Conservation (phyloP, 2,113 vertebrate genomes). For the Piaya cayana region DNA sequence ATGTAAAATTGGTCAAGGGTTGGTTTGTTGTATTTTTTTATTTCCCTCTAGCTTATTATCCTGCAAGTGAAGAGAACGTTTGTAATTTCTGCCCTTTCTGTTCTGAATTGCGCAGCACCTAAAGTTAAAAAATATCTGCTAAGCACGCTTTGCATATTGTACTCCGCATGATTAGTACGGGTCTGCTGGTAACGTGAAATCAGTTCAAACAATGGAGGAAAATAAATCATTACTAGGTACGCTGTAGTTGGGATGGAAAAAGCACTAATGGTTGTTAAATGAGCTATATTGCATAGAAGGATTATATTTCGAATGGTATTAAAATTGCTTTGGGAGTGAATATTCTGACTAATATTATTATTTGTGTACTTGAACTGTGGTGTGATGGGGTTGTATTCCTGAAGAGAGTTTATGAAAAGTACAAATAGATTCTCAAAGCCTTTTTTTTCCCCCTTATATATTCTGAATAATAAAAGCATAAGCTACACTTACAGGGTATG, state of each 20-base stretch:
- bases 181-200: conserved; percentile 42
- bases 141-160: neutral
- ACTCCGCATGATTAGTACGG: conserved; percentile 29
- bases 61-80: neutral
- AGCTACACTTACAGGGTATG: neutral
- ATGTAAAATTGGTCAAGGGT: conserved; percentile 26
- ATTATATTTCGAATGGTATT: conserved; percentile 66
- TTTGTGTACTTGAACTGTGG: conserved; percentile 39
- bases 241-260: conserved; percentile 54
- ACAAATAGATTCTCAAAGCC: neutral
- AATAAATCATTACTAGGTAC: conserved; percentile 73
- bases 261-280: conserved; percentile 72
- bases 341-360: conserved; percentile 58
- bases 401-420: conserved; percentile 43
- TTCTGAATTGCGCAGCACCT: neutral
- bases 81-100: conserved; percentile 44
- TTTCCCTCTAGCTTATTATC: neutral
- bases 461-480: neutral
- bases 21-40: neutral
- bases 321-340: conserved; percentile 65
- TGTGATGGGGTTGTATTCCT: conserved; percentile 14
- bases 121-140: conserved; percentile 36
- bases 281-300: conserved; percentile 66
- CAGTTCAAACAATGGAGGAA: conserved; percentile 57
- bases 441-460: neutral